phyloP scores from a whole-genome alignment of 2,888 invertebrate species.

The Scaptomyza caliginosa region DNA sequence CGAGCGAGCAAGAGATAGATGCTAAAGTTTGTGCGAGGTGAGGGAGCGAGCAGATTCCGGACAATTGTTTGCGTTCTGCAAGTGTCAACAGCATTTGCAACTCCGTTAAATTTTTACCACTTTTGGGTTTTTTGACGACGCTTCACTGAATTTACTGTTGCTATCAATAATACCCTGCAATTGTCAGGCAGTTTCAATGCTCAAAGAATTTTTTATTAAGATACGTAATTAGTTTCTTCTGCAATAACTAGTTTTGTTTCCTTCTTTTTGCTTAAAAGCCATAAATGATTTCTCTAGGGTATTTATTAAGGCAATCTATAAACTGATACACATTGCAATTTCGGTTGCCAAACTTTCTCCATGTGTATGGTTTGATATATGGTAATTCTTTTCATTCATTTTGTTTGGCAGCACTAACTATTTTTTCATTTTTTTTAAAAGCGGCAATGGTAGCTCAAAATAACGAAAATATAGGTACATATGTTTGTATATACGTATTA shows the following conservation, averaged over 20 bases:
- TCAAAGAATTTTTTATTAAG: too few species aligned
- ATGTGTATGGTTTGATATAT: slow-evolving; percentile 32
- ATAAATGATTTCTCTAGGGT: not conserved
- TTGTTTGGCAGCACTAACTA: not conserved
- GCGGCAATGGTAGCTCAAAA: slow-evolving; percentile 4
- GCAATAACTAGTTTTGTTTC: too few species aligned
- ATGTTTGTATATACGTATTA: not conserved
- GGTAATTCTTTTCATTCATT: slow-evolving; percentile 33
- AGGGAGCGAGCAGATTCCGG: slow-evolving; percentile 48
- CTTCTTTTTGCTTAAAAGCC: too few species aligned
- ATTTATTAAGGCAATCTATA: not conserved
- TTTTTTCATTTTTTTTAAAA: not conserved
- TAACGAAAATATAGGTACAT: not conserved
- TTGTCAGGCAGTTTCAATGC: not conserved
- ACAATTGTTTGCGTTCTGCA: slow-evolving; percentile 75
- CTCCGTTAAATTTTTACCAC: slow-evolving; percentile 74
- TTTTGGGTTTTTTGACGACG: slow-evolving; percentile 61
- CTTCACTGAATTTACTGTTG: slow-evolving; percentile 11
- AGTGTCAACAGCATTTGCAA: slow-evolving; percentile 78
- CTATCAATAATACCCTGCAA: slow-evolving; percentile 32
- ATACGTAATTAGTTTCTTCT: too few species aligned
- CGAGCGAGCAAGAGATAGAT: not conserved
- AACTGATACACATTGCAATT: not conserved
- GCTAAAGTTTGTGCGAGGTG: slow-evolving; percentile 11
- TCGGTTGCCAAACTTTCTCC: slow-evolving; percentile 16